These are phyloP conservation scores for Drosophila serrata DNA, from an alignment of 1,140 invertebrate species.

Conservation along the genomic window DNA sequence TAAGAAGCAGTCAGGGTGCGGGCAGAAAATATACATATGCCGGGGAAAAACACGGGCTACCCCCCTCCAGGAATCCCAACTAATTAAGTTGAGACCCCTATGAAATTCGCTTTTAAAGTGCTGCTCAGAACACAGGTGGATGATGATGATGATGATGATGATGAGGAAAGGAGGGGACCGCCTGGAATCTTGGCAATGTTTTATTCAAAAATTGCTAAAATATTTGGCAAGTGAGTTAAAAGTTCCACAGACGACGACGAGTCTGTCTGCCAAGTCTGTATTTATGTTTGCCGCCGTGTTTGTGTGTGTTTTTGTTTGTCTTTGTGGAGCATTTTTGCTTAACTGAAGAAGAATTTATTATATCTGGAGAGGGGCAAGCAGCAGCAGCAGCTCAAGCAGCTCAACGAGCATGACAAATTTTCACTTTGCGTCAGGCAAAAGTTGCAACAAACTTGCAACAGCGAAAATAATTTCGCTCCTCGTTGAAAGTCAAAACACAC, in stretches of 20 bases:
- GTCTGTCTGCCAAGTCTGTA: constrained; percentile 57
- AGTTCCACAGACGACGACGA: constrained; percentile 57
- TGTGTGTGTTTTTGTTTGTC: constrained; percentile 54
- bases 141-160: not conserved
- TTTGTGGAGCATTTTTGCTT: constrained; percentile 71
- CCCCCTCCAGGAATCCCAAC: constrained; percentile 18
- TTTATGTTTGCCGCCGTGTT: constrained; percentile 63
- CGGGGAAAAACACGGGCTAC: not conserved
- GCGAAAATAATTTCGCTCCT: constrained; percentile 70
- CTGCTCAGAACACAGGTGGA: constrained; percentile 9
- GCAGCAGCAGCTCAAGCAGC: constrained; percentile 38
- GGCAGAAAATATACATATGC: constrained; percentile 9
- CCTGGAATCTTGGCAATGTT: constrained; percentile 67
- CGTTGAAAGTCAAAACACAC: constrained; percentile 57
- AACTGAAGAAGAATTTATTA: constrained; percentile 80
- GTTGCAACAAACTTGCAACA: constrained; percentile 79
- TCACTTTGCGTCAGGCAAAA: constrained; percentile 74
- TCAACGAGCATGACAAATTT: constrained; percentile 81
- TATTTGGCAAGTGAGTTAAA: constrained; percentile 80
- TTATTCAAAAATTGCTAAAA: constrained; percentile 82
- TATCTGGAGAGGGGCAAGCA: constrained; percentile 44
- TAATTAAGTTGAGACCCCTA: constrained; percentile 46
- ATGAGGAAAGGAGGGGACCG: not conserved
- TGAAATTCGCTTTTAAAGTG: constrained; percentile 63
- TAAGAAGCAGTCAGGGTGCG: constrained; percentile 1